Percentiles rank a stretch among this genome's conserved stretches.
Evolutionary conservation across 1,140 invertebrate genomes (phyloP).

Genomic region (Hyles vespertilio): DNA sequence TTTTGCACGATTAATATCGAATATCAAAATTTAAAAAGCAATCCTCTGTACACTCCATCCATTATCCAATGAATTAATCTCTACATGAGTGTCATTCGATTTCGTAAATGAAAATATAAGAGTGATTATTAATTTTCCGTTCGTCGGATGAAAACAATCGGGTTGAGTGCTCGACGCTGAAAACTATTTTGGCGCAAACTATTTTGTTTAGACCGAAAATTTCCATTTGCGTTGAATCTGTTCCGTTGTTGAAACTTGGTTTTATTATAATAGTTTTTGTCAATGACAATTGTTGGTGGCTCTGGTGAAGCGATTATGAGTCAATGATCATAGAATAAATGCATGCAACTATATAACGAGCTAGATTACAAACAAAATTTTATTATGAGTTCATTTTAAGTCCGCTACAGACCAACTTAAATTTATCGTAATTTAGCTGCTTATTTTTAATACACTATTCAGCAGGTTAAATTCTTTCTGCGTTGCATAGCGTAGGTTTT

Average conservation of each 20-base stretch:
- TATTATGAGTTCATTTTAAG: no score
- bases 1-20: conserved; percentile 11
- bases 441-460: no score
- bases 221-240: conserved; percentile 4
- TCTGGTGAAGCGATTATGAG: no score
- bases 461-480: no score
- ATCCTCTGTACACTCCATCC: not conserved
- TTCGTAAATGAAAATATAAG: not conserved
- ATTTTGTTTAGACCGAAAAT: conserved; percentile 9
- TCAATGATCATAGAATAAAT: no score
- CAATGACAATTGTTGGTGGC: no score
- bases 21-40: not conserved
- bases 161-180: conserved; percentile 1
- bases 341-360: no score
- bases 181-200: conserved; percentile 5
- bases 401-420: no score
- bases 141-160: conserved; percentile 8
- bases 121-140: not conserved
- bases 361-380: no score
- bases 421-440: no score
- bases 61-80: conserved; percentile 1
- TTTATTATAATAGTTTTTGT: conserved; percentile 1
- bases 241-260: not conserved
- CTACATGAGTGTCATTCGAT: not conserved
- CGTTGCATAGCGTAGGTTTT: no score